A percentile compares a stretch with the other conserved stretches of the same genome.
phyloP scores from a whole-genome alignment of 2,797 vertebrate genomes.

The Lepus townsendii region DNA sequence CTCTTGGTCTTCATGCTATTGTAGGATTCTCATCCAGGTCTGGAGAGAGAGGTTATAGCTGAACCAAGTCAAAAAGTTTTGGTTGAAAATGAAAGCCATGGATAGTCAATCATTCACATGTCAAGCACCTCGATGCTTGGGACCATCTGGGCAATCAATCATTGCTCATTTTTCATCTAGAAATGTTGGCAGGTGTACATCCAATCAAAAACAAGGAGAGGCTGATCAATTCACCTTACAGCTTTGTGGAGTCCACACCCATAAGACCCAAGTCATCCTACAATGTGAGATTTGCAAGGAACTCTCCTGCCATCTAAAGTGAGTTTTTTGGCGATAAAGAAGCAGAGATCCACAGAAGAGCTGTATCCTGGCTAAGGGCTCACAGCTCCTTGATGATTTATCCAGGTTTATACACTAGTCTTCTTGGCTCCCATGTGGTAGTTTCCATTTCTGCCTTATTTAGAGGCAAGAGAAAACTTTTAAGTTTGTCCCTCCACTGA shows the following conservation, averaged over 20 bases:
- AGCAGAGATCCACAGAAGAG: neutral
- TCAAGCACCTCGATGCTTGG: slow-evolving; percentile 51
- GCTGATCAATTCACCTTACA: neutral
- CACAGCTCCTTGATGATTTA: neutral
- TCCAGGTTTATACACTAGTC: neutral
- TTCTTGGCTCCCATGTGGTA: neutral
- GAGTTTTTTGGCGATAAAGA: slow-evolving; percentile 17
- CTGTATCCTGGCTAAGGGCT: neutral
- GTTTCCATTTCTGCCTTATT: neutral
- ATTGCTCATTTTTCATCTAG: slow-evolving; percentile 48
- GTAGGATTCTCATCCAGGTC: slow-evolving; percentile 29
- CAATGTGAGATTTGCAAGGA: neutral
- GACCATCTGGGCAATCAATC: slow-evolving; percentile 27
- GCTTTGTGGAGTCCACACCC: neutral
- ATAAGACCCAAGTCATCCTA: neutral
- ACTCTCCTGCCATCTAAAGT: neutral
- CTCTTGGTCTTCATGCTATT: neutral
- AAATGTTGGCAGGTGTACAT: slow-evolving; percentile 18
- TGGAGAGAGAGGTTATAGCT: neutral
- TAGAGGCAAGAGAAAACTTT: slow-evolving; percentile 20
- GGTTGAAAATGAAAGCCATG: slow-evolving; percentile 58
- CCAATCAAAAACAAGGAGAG: neutral
- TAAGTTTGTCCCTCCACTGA: neutral
- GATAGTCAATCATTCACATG: slow-evolving; percentile 12
- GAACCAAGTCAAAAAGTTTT: slow-evolving; percentile 44